Conservation (phyloP, 1,140 invertebrate genomes). For the Brachionus rubens region DNA sequence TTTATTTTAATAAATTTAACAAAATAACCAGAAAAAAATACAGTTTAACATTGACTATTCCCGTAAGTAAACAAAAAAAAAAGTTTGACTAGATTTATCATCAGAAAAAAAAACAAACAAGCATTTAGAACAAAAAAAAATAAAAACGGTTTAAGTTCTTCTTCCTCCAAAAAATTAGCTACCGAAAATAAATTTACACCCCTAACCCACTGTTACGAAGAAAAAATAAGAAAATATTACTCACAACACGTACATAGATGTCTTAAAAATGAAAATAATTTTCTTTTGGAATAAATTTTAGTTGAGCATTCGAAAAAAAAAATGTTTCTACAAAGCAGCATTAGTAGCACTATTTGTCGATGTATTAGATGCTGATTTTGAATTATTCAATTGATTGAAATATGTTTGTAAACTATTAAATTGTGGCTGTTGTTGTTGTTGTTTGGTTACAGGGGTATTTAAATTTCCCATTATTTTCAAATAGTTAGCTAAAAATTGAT, state of each 20-base stretch:
- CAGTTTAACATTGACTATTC: slow-evolving; percentile 10
- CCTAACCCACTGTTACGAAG: no score
- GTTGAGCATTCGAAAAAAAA: neutral
- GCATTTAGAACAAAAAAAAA: no score
- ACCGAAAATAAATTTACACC: no score
- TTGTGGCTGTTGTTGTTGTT: neutral
- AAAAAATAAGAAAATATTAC: neutral
- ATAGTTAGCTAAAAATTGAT: slow-evolving; percentile 21
- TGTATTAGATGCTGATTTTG: neutral
- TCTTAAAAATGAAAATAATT: neutral
- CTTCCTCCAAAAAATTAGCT: neutral
- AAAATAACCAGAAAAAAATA: neutral
- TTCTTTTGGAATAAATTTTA: neutral
- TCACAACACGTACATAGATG: neutral
- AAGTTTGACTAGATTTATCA: slow-evolving; percentile 10
- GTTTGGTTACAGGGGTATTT: neutral
- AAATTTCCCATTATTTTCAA: neutral
- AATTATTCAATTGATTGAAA: slow-evolving; percentile 30
- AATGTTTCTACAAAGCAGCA: neutral
- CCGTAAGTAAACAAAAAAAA: neutral
- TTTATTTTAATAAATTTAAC: no score
- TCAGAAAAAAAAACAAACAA: neutral
- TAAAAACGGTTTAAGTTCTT: slow-evolving; percentile 4
- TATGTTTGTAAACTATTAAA: neutral
- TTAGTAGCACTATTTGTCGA: neutral